phyloP scores from a whole-genome alignment of 2,888 invertebrate genomes.

The Allygus modestus region DNA sequence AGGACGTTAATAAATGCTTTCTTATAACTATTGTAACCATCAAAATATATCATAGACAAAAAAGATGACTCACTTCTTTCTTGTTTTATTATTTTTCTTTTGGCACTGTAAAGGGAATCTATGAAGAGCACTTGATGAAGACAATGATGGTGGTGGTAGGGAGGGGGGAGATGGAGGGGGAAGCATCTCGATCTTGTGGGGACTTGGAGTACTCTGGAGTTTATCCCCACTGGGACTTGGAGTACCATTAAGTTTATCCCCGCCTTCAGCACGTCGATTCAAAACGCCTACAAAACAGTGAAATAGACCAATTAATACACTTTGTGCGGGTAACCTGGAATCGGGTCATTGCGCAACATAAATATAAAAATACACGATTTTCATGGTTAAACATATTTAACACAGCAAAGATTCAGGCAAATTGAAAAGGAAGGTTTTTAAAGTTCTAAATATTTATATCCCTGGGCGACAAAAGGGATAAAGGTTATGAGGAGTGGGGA shows the following conservation, averaged over 20 bases:
- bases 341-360: no score
- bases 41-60: no score
- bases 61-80: constrained; percentile 43
- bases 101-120: constrained; percentile 65
- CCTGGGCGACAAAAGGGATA: no score
- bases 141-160: constrained; percentile 11
- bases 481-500: no score
- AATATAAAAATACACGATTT: no score
- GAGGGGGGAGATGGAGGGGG: constrained; percentile 50
- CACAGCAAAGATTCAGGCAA: no score
- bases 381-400: no score
- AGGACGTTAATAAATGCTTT: no score
- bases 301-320: background rate
- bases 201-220: constrained; percentile 58
- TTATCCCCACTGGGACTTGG: constrained; percentile 4
- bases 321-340: no score
- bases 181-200: constrained; percentile 67
- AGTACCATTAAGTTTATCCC: background rate
- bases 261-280: constrained; percentile 2
- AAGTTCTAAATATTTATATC: no score
- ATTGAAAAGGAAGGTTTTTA: no score
- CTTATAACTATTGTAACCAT: no score
- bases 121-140: constrained; percentile 69
- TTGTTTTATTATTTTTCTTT: constrained; percentile 60
- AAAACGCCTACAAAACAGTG: background rate